Percentiles rank a stretch among this genome's conserved stretches.
Evolutionary conservation across 2,113 vertebrate species (phyloP).

Genomic region (Pteropus alecto): DNA sequence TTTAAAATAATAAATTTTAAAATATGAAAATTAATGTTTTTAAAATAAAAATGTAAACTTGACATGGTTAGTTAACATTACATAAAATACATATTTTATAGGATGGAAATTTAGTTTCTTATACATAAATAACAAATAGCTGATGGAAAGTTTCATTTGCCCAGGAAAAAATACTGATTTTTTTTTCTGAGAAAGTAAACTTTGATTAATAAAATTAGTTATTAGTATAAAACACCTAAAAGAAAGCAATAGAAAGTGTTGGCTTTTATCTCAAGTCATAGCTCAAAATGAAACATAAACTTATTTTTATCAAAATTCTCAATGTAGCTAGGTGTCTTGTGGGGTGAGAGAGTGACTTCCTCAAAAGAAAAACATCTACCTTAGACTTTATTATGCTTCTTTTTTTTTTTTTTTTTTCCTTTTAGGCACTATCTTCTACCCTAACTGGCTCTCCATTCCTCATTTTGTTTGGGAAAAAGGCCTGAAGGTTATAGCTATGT

Average conservation of each 20-base stretch:
- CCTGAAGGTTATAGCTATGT: neutral
- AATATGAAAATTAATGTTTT: neutral
- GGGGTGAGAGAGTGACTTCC: neutral
- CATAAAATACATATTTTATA: neutral
- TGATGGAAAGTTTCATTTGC: neutral
- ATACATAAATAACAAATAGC: accelerated
- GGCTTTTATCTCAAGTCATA: neutral
- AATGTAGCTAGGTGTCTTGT: neutral
- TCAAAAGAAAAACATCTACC: neutral
- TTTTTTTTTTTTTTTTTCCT: neutral
- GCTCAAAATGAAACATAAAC: neutral
- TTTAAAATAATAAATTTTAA: neutral
- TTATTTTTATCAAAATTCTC: neutral
- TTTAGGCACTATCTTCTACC: neutral
- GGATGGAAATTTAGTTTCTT: neutral
- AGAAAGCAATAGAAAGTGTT: neutral
- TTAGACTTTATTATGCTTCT: neutral
- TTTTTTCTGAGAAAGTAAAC: neutral
- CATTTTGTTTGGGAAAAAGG: neutral
- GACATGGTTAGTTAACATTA: neutral
- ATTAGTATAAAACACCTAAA: neutral
- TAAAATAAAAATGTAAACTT: neutral
- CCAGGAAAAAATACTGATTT: neutral
- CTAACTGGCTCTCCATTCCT: neutral
- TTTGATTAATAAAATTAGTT: neutral